Conservation (phyloP, 2,113 vertebrate genomes). For the Pollachius pollachius region DNA sequence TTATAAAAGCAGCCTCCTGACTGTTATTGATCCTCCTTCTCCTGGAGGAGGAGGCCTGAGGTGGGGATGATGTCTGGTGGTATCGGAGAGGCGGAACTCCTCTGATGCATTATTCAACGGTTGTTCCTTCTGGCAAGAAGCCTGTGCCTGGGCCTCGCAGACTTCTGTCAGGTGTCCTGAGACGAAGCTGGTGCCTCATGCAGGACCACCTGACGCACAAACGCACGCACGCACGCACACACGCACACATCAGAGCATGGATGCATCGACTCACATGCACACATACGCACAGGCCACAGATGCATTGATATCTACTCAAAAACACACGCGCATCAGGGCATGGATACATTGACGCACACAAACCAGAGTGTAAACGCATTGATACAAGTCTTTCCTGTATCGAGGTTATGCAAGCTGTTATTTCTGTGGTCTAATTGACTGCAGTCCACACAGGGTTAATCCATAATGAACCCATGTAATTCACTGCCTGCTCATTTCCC, state of each 20-base stretch:
- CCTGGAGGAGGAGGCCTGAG: conserved; percentile 5
- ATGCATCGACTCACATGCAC: conserved; percentile 3
- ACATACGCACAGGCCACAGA: neutral
- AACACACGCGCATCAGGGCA: neutral
- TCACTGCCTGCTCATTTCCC: conserved; percentile 38
- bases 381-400: neutral
- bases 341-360: conserved; percentile 2
- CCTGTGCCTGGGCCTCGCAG: conserved; percentile 56
- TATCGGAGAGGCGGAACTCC: conserved; percentile 77
- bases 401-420: conserved; percentile 4
- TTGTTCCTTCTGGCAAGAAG: conserved; percentile 61
- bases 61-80: conserved; percentile 75
- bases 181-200: conserved; percentile 46
- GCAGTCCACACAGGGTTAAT: conserved; percentile 50
- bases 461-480: conserved; percentile 55
- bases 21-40: conserved; percentile 80
- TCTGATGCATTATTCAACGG: conserved; percentile 83
- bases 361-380: neutral
- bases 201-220: neutral
- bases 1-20: conserved; percentile 79
- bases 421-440: conserved; percentile 41
- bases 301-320: neutral
- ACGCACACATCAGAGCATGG: neutral
- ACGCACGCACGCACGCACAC: neutral
- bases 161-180: conserved; percentile 69